phyloP scores from a whole-genome alignment of 2,797 vertebrate genomes.

The Centropyge bicolor region DNA sequence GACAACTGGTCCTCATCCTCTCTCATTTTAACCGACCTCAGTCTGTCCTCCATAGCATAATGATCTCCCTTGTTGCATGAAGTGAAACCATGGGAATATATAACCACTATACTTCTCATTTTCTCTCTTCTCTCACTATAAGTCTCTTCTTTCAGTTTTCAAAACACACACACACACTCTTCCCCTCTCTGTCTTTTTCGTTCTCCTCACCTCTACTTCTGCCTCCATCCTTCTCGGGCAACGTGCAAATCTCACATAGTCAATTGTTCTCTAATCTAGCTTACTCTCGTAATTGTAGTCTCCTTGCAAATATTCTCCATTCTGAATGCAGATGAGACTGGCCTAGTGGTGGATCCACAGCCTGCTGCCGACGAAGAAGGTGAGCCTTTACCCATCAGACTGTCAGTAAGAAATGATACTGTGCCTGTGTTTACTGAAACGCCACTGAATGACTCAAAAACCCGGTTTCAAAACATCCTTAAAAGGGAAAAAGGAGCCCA shows the following conservation, averaged over 20 bases:
- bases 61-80: slow-evolving; percentile 46
- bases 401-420: slow-evolving; percentile 15
- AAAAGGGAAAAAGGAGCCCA: slow-evolving; percentile 39
- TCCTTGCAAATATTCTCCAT: slow-evolving; percentile 99
- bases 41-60: slow-evolving; percentile 51
- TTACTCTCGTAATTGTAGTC: slow-evolving; percentile 97
- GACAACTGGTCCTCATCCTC: slow-evolving; percentile 39
- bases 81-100: slow-evolving; percentile 58
- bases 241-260: slow-evolving; percentile 85
- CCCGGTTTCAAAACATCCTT: slow-evolving; percentile 4
- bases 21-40: slow-evolving; percentile 60
- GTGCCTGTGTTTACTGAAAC: slow-evolving; percentile 39
- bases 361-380: slow-evolving; percentile 95
- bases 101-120: slow-evolving; percentile 70
- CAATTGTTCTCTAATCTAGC: slow-evolving; percentile 84
- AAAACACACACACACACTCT: slow-evolving; percentile 4
- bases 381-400: slow-evolving; percentile 74
- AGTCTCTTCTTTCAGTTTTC: slow-evolving; percentile 34
- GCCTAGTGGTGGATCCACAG: slow-evolving; percentile 90
- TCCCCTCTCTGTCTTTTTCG: not conserved
- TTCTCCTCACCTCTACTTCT: slow-evolving; percentile 36
- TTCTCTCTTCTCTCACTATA: slow-evolving; percentile 30
- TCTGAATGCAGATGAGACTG: slow-evolving; percentile 98
- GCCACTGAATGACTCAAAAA: slow-evolving; percentile 27
- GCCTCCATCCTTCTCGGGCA: slow-evolving; percentile 79